These are phyloP conservation scores for Gallinago undulata DNA, from an alignment of 2,113 vertebrate species.

Conservation along the genomic window DNA sequence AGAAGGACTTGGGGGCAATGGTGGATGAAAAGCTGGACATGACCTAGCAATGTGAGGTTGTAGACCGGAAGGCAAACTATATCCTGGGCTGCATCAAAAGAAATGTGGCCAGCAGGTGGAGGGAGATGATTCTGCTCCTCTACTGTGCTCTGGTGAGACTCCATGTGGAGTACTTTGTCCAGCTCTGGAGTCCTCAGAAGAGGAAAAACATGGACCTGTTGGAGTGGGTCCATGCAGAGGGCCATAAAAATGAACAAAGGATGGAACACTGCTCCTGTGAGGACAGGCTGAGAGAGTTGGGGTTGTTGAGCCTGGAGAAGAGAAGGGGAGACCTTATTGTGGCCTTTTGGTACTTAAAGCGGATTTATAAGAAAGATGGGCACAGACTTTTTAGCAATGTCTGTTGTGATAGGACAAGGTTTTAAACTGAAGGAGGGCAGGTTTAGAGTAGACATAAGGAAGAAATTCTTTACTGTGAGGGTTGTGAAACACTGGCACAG, in stretches of 20 bases:
- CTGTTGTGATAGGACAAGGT: background rate
- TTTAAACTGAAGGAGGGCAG: background rate
- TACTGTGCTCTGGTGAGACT: background rate
- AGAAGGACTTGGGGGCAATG: background rate
- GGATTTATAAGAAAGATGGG: background rate
- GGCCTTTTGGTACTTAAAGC: background rate
- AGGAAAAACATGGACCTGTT: background rate
- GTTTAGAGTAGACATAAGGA: background rate
- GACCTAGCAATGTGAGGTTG: background rate
- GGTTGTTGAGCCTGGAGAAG: background rate
- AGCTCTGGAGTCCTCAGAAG: background rate
- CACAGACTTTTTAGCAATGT: background rate
- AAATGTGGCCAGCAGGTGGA: background rate
- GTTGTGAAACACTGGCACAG: accelerated
- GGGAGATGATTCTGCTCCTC: background rate
- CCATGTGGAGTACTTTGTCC: accelerated
- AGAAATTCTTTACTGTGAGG: background rate
- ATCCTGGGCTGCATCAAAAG: background rate
- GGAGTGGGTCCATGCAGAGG: background rate
- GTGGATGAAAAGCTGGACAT: background rate
- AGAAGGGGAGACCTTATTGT: background rate
- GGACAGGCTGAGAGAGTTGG: background rate
- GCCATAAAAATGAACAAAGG: background rate
- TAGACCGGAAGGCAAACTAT: background rate
- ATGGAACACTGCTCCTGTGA: background rate